Evolutionary conservation across 2,888 invertebrate species (phyloP), one percentile per base, ranked within the genome.

Genomic region (Lithophane ornitopus): DNA sequence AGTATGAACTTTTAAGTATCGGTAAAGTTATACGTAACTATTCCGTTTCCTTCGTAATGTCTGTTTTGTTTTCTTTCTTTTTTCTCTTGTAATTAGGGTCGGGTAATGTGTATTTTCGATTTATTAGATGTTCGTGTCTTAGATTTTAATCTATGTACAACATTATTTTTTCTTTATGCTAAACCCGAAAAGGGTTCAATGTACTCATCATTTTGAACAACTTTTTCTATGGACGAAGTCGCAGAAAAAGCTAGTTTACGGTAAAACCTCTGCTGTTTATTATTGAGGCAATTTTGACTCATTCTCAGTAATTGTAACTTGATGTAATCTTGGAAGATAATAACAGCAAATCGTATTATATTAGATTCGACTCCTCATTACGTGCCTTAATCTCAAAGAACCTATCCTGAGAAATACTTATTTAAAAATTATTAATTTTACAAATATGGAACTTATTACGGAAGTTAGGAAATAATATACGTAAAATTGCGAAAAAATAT

Each of bases 1-100:
- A 59, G 3, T 65, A 56, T 71, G 71, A 72, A 72, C 69, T 69
- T 76, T 70, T 56, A 58, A 39, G 69, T 34, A 58, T 58, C 39
- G 44, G n/a, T 26, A 62, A 39, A 41, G 49, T 63, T 59, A 3
- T 67, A 61, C 66, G 41, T 79, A 74, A 70, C 44, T 44, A 22
- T 62, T 54, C 1, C 44, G 39, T 52, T 54, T 41, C 46, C 28
- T 68, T 49, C 28, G 14, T 52, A 49, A 56, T 65, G 0, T 12
- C 0, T 26, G 44, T 68, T 44, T 56, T 26, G 19, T 34, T 26
- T 56, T 34, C 8, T 44, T 39, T 46, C 2, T 39, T 41, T 74
- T 46, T 28, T 3, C 11, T 66, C 12, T n/a, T 77, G 12, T 28
- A 41, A 49, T 70, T 41, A 2, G 0, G 26, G 46, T 61, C n/a